Conservation (phyloP, 2,113 vertebrate species). For the Microtus richardsoni region DNA sequence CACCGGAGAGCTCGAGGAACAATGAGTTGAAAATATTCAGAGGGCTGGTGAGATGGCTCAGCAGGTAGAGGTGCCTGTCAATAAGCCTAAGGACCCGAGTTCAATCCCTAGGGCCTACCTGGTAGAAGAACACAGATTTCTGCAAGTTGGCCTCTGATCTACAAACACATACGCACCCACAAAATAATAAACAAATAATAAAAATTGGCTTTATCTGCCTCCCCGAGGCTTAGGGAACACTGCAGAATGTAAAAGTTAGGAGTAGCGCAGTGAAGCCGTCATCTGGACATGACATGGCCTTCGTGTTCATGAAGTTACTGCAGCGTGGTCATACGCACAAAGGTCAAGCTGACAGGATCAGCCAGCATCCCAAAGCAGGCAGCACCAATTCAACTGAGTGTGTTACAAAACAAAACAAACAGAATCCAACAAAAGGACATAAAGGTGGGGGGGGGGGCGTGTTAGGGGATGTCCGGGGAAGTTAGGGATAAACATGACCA, state of each 20-base stretch:
- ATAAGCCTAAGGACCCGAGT: neutral
- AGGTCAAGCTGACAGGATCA: neutral
- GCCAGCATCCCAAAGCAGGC: no score
- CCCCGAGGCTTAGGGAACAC: neutral
- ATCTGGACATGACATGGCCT: neutral
- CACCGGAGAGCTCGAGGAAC: neutral
- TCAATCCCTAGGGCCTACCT: neutral
- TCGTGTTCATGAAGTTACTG: no score
- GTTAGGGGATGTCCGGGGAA: neutral
- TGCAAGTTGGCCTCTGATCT: neutral
- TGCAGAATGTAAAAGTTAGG: neutral
- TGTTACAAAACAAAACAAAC: neutral
- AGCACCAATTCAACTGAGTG: neutral
- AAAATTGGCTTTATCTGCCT: neutral
- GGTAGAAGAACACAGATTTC: neutral
- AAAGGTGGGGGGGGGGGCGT: accelerated
- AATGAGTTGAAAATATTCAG: neutral
- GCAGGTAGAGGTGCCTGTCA: neutral
- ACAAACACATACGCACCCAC: neutral
- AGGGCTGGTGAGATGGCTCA: neutral
- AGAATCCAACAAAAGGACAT: neutral
- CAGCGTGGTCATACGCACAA: neutral
- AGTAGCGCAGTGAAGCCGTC: neutral
- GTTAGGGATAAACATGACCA: neutral
- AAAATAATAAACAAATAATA: neutral